Percentiles rank a stretch among this genome's conserved stretches.
Evolutionary conservation across 2,113 vertebrate genomes (phyloP).

Genomic region (Phaetusa simplex): DNA sequence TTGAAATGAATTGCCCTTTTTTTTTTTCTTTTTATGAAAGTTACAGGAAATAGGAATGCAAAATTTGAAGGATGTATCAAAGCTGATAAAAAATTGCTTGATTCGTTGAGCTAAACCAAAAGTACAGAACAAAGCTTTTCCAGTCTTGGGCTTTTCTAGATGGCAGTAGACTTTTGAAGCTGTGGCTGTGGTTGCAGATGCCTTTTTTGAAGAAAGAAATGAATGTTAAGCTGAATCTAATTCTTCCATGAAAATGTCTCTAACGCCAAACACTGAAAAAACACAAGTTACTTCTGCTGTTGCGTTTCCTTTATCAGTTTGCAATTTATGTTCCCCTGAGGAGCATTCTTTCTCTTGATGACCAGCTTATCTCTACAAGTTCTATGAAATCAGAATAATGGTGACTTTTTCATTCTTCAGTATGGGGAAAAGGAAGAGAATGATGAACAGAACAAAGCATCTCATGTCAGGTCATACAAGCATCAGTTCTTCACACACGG

Average conservation of each 20-base stretch:
- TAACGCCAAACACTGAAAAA: neutral
- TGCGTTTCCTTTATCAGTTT: constrained; percentile 21
- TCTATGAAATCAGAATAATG: neutral
- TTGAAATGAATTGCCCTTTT: neutral
- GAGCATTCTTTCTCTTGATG: neutral
- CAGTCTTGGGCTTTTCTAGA: neutral
- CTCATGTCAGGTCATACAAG: neutral
- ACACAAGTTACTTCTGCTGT: constrained; percentile 1
- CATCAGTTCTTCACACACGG: neutral
- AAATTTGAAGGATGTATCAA: neutral
- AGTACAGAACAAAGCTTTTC: neutral
- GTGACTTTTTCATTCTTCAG: neutral
- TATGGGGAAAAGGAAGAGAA: neutral
- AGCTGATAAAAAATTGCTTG: neutral
- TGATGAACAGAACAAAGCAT: neutral
- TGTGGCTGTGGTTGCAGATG: neutral
- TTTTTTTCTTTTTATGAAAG: neutral
- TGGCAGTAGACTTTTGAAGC: neutral
- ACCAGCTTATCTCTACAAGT: neutral
- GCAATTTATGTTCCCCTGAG: neutral
- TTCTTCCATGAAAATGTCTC: neutral
- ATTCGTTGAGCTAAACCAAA: neutral
- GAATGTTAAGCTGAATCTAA: neutral
- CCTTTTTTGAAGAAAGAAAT: neutral
- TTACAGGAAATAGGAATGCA: neutral